Conservation (phyloP, 2,797 vertebrate species). For the Todus mexicanus region DNA sequence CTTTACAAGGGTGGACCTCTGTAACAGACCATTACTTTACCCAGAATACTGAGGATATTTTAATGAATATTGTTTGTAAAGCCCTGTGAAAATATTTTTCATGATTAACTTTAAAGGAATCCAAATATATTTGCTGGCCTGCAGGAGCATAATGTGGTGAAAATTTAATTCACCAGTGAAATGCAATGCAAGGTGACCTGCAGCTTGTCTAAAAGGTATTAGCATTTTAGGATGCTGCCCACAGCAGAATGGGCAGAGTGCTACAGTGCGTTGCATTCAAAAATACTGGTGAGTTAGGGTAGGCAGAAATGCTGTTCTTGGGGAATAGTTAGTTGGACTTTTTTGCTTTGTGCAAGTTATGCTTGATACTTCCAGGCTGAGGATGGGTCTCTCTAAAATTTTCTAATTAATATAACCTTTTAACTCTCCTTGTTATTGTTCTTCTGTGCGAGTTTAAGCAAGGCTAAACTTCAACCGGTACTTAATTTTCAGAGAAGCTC, state of each 20-base stretch:
- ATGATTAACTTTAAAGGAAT: not conserved
- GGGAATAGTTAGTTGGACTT: not conserved
- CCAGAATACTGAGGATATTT: not conserved
- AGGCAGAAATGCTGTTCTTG: not conserved
- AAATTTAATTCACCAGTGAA: not conserved
- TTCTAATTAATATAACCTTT: not conserved
- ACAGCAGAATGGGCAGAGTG: not conserved
- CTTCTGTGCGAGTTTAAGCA: not conserved
- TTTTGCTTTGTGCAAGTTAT: not conserved
- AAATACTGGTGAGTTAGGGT: not conserved
- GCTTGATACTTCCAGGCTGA: not conserved
- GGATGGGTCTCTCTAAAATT: not conserved
- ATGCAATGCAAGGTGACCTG: not conserved
- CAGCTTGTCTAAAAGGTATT: not conserved
- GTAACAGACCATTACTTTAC: not conserved
- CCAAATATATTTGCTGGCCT: not conserved
- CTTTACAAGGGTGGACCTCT: not conserved
- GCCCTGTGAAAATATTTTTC: not conserved
- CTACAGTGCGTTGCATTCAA: not conserved
- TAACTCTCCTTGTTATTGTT: not conserved
- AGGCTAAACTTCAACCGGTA: not conserved
- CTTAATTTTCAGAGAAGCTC: not conserved
- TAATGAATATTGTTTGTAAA: not conserved
- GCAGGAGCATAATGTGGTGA: not conserved
- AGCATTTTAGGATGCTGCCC: not conserved